Evolutionary conservation across 2,888 invertebrate genomes (phyloP).

Genomic region (Chrysopilus asiliformis): DNA sequence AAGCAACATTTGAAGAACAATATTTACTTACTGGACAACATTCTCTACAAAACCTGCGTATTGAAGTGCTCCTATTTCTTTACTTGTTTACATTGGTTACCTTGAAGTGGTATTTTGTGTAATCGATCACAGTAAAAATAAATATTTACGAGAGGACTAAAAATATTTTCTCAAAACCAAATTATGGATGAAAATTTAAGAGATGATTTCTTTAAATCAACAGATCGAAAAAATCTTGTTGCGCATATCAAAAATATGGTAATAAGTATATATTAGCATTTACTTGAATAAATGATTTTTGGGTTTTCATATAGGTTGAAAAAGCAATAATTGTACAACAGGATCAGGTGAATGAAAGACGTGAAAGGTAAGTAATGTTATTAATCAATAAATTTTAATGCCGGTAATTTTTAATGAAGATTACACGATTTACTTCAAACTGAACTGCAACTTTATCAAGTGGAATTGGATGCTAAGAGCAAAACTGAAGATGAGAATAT

Average conservation of each 20-base stretch:
- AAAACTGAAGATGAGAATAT: slow-evolving; percentile 5
- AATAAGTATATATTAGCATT: not conserved
- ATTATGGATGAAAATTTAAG: too few species aligned
- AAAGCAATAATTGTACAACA: slow-evolving; percentile 3
- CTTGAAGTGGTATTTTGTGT: too few species aligned
- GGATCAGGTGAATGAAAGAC: slow-evolving; percentile 4
- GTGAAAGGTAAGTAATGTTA: slow-evolving; percentile 1
- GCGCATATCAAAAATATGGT: slow-evolving; percentile 8
- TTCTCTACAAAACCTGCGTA: too few species aligned
- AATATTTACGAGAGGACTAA: too few species aligned
- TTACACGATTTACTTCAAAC: slow-evolving; percentile 2
- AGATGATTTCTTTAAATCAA: slow-evolving; percentile 6
- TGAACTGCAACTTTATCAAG: slow-evolving; percentile 6
- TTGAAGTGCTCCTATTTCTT: too few species aligned
- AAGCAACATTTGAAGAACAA: not conserved
- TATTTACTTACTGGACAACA: too few species aligned
- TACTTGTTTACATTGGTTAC: too few species aligned
- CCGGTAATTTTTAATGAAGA: slow-evolving; percentile 3
- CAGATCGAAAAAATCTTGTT: slow-evolving; percentile 6
- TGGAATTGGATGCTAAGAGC: slow-evolving; percentile 6
- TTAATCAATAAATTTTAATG: not conserved
- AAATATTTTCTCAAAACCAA: too few species aligned
- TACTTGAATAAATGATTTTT: not conserved
- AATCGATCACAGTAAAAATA: too few species aligned
- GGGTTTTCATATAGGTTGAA: slow-evolving; percentile 3